phyloP scores from a whole-genome alignment of 2,888 invertebrate species.

The Physocephala rufipes region DNA sequence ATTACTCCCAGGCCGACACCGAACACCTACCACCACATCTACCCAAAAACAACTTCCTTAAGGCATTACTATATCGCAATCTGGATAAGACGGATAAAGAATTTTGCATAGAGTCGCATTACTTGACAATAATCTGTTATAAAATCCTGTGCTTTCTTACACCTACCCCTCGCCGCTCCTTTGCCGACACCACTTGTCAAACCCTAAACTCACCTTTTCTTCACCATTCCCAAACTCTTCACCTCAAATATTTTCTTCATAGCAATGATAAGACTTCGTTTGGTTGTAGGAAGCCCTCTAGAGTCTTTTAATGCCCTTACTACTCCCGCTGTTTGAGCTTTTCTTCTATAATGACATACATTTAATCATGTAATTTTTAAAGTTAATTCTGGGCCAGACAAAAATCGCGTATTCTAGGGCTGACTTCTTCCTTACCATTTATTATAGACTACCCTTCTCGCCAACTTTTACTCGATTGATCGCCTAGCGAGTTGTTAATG shows the following conservation, averaged over 20 bases:
- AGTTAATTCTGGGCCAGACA: constrained; percentile 35
- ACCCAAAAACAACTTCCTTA: not conserved
- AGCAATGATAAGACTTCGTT: too few species aligned
- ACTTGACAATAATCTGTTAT: too few species aligned
- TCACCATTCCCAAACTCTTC: not conserved
- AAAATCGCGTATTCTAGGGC: constrained; percentile 31
- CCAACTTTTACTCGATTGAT: too few species aligned
- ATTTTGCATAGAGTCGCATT: constrained; percentile 14
- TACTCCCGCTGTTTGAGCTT: constrained; percentile 26
- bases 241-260: not conserved
- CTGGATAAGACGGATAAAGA: constrained; percentile 18
- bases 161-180: not conserved
- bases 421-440: constrained; percentile 28
- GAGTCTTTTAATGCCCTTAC: not conserved
- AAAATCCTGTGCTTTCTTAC: not conserved
- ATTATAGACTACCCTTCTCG: not conserved
- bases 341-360: constrained; percentile 33
- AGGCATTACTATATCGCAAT: not conserved
- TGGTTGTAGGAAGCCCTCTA: too few species aligned
- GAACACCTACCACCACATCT: not conserved
- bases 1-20: not conserved
- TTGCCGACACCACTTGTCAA: too few species aligned
- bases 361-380: constrained; percentile 37
- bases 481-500: not conserved
- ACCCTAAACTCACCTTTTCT: not conserved